Evolutionary conservation across 2,113 vertebrate genomes (phyloP), one percentile per base, ranked within the genome.

Genomic region (Perccottus glenii): DNA sequence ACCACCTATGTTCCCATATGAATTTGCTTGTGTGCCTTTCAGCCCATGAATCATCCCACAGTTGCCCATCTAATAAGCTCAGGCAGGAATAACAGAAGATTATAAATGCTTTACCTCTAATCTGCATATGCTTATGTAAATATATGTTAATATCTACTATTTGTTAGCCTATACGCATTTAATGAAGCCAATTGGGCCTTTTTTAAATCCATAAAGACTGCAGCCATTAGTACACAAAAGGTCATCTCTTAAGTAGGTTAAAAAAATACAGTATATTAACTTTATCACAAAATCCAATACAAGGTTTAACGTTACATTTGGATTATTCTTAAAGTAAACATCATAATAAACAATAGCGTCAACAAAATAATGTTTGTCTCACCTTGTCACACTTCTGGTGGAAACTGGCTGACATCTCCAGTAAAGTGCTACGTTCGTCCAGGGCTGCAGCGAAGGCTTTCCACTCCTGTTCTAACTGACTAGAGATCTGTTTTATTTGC

Each of bases 381-480:
- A 98, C 98, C 96, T 99, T 96, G 76, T 99, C 97, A 0, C 96
- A 96, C 82, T 99, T 99, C 91, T 98, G 96, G 85, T 99, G 98
- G 87, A 99, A 99, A 70, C 94, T 91, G 38, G 96, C 95, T 0
- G 98, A 99, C 98, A 99, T 99, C 81, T 99, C 97, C 84, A 99
- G 68, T 77, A 99, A 87, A 0, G 97, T 97, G 89, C 98, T 99
- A 35, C 98, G 95, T 64, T 99, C 98, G 8, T 99, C 98, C 85
- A 99, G 87, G 2, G 98, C 98, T 0, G 98, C 97, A 0, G 98
- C 97, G 2, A 99, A 99, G 0, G 95, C 95, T 83, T 99, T 99
- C 98, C 98, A 99, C 83, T 99, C 98, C 84, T 98, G 96, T 73
- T 99, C 98, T 88, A 99, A 46, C 91, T 99, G 98, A 64, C 90